Evolutionary conservation across 2,113 vertebrate genomes (phyloP).

Genomic region (Anser cygnoides): DNA sequence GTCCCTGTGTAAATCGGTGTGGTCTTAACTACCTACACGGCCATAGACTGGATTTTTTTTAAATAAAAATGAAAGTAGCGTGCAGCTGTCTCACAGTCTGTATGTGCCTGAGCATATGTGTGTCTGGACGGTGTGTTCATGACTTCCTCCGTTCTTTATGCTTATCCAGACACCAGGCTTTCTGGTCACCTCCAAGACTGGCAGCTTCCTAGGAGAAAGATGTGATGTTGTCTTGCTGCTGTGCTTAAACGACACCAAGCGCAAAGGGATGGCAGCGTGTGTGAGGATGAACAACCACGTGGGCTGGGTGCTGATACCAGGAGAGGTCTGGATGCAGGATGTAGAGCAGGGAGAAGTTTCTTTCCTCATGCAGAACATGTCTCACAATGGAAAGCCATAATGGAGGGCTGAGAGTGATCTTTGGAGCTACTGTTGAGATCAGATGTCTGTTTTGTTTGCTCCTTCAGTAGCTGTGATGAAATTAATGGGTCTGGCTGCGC

Average conservation of each 20-base stretch:
- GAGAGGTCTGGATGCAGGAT: background rate
- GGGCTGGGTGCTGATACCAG: background rate
- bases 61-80: background rate
- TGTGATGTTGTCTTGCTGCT: background rate
- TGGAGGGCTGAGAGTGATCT: background rate
- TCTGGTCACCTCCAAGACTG: background rate
- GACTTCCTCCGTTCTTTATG: background rate
- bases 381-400: accelerated
- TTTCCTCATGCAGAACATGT: background rate
- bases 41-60: no score
- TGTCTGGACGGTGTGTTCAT: background rate
- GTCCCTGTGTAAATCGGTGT: background rate
- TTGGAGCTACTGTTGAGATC: background rate
- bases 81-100: accelerated
- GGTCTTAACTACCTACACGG: background rate
- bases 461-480: background rate
- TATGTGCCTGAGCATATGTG: background rate
- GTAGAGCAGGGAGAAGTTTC: background rate
- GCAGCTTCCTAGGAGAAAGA: background rate
- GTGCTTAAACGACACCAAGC: background rate
- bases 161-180: background rate
- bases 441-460: background rate
- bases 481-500: background rate
- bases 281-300: background rate
- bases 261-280: background rate